phyloP scores from a whole-genome alignment of 2,797 vertebrate genomes.

The Darevskia nairensis region DNA sequence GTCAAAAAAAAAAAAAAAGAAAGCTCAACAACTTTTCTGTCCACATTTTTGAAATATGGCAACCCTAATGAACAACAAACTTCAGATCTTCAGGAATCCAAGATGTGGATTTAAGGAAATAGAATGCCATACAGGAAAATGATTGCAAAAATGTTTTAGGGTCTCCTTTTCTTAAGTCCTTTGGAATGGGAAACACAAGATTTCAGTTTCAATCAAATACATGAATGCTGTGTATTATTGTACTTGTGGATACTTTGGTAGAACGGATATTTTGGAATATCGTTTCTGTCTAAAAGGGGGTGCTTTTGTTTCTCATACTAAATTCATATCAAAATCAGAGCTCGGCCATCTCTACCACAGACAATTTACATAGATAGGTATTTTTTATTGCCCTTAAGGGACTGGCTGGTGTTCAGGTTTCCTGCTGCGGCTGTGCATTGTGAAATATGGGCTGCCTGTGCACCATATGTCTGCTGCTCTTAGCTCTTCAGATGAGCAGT shows the following conservation, averaged over 20 bases:
- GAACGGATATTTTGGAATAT: too few species aligned
- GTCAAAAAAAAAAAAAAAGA: too few species aligned
- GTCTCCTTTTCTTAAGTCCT: neutral
- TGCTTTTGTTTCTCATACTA: neutral
- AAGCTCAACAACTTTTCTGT: too few species aligned
- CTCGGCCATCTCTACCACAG: neutral
- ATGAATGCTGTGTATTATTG: neutral
- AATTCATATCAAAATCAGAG: neutral
- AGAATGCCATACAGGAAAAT: neutral
- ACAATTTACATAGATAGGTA: neutral
- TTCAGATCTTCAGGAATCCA: neutral
- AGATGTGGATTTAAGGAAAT: neutral
- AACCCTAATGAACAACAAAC: neutral
- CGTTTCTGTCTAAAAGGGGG: too few species aligned
- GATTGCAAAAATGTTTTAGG: neutral
- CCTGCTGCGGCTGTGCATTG: neutral
- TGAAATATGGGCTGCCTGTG: neutral
- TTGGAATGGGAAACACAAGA: neutral
- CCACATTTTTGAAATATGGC: too few species aligned
- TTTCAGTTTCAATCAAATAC: neutral
- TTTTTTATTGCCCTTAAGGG: neutral
- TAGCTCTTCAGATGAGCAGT: constrained; percentile 8
- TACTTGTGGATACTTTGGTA: neutral
- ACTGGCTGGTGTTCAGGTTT: neutral
- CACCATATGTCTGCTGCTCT: neutral